A percentile compares a stretch with the other conserved stretches of the same genome.
Conservation (phyloP, 2,888 invertebrate genomes). For the Schizaphis graminum region DNA sequence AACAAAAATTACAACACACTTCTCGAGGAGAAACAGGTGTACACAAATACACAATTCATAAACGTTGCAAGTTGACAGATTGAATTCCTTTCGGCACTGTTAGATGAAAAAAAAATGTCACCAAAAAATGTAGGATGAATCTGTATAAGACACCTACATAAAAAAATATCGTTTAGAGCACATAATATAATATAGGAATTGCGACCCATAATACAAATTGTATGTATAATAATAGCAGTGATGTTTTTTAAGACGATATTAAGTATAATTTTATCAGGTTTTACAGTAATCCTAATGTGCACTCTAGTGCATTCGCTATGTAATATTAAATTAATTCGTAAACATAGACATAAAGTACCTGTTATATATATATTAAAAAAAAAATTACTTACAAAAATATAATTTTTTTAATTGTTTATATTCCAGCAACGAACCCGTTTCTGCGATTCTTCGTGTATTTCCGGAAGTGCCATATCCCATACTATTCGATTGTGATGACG, state of each 20-base stretch:
- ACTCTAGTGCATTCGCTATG: too few relatives aligned
- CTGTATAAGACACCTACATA: not conserved
- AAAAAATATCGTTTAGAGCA: too few relatives aligned
- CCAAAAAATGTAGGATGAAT: conserved; percentile 6
- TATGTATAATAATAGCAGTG: not conserved
- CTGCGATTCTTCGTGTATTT: too few relatives aligned
- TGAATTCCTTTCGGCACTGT: not conserved
- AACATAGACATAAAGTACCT: too few relatives aligned
- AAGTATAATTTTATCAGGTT: not conserved
- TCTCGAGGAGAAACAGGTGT: not conserved
- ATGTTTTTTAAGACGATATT: not conserved
- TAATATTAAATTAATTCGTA: too few relatives aligned
- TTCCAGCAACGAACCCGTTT: too few relatives aligned
- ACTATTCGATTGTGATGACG: not conserved
- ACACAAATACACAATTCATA: not conserved
- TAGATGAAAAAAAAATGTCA: not conserved
- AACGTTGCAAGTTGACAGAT: not conserved
- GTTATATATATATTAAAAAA: too few relatives aligned
- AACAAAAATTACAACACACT: conserved; percentile 26
- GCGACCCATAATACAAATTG: not conserved
- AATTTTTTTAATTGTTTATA: too few relatives aligned
- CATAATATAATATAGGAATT: not conserved
- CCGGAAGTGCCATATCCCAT: too few relatives aligned
- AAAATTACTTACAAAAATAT: too few relatives aligned
- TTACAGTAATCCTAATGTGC: too few relatives aligned